Conservation (phyloP, 1,140 invertebrate species). For the Theocolax elegans region DNA sequence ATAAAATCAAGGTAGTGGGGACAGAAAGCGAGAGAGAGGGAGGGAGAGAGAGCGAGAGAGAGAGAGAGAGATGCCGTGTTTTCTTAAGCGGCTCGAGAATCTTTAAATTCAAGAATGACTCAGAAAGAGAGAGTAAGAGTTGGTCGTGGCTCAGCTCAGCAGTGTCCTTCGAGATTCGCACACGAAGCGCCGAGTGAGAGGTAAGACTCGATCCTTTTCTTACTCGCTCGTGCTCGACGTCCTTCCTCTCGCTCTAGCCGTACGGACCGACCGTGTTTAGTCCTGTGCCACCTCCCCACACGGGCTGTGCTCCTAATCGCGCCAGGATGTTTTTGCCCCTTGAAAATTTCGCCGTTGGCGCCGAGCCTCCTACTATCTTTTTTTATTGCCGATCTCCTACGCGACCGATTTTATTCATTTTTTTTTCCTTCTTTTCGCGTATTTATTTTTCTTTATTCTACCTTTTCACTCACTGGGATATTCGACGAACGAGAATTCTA, state of each 20-base stretch:
- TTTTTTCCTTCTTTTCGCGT: too few relatives aligned
- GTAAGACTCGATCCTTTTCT: conserved; percentile 4
- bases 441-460: too few relatives aligned
- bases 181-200: conserved; percentile 31
- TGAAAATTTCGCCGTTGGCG: conserved; percentile 51
- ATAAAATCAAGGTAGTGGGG: too few relatives aligned
- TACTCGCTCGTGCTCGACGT: conserved; percentile 28
- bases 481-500: too few relatives aligned
- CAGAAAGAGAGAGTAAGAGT: background rate
- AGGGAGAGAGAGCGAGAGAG: conserved; percentile 6
- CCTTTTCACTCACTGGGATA: too few relatives aligned
- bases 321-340: conserved; percentile 61
- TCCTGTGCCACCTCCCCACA: conserved; percentile 62
- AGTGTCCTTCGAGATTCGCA: conserved; percentile 37
- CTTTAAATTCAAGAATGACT: conserved; percentile 23
- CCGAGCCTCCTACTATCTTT: conserved; percentile 10
- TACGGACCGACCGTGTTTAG: conserved; percentile 49
- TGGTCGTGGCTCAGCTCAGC: background rate
- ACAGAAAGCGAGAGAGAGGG: conserved; percentile 1
- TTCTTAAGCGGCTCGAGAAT: background rate
- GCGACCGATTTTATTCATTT: too few relatives aligned
- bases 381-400: too few relatives aligned
- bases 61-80: background rate
- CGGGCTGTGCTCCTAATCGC: conserved; percentile 57
- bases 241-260: conserved; percentile 13